Conservation (phyloP, 2,888 invertebrate genomes). For the Tachina lurida region DNA sequence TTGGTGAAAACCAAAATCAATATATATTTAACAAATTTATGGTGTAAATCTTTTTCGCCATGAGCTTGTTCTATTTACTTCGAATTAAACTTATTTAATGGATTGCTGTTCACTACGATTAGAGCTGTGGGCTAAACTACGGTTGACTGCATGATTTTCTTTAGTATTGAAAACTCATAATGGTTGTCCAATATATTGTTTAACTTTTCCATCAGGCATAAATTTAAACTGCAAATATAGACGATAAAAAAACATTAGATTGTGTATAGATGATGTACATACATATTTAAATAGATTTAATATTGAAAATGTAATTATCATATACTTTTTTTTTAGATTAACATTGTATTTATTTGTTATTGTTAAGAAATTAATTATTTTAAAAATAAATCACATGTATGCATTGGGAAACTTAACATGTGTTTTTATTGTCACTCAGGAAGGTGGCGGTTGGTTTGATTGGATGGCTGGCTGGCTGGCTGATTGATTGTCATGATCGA, state of each 20-base stretch:
- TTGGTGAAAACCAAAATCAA: neutral
- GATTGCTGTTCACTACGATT: conserved; percentile 12
- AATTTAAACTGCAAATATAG: conserved; percentile 60
- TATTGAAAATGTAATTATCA: conserved; percentile 55
- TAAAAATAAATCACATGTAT: conserved; percentile 57
- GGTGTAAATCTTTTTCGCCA: conserved; percentile 4
- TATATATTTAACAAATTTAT: conserved; percentile 23
- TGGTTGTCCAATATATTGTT: conserved; percentile 50
- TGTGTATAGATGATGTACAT: neutral
- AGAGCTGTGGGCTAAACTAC: conserved; percentile 32
- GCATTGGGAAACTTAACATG: conserved; percentile 59
- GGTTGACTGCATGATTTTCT: conserved; percentile 23
- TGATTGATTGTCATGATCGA: neutral
- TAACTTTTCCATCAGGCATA: conserved; percentile 58
- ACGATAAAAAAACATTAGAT: neutral
- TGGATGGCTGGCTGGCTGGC: neutral
- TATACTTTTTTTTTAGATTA: conserved; percentile 1
- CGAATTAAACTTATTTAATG: neutral
- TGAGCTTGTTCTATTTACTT: neutral
- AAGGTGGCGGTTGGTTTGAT: neutral
- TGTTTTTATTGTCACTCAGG: conserved; percentile 10
- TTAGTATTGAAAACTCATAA: conserved; percentile 55
- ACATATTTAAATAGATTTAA: neutral
- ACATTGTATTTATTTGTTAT: neutral
- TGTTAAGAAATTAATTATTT: conserved; percentile 47